These are phyloP conservation scores for Rhogogaster chlorosoma DNA, from an alignment of 2,888 invertebrate genomes.

Conservation along the genomic window DNA sequence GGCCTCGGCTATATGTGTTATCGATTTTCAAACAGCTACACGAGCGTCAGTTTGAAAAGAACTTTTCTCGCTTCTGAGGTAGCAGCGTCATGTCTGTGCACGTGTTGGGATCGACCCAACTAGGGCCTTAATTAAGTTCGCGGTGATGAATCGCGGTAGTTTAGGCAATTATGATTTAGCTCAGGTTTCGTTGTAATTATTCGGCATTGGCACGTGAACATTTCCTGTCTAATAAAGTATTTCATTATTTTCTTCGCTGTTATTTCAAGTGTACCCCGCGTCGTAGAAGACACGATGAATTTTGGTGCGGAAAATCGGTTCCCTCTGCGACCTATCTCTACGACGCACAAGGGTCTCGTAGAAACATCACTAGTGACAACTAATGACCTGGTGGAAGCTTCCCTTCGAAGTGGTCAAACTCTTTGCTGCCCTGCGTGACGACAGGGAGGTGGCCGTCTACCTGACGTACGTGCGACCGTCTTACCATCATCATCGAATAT, in stretches of 20 bases:
- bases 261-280: slow-evolving; percentile 20
- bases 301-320: slow-evolving; percentile 33
- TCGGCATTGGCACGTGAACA: not conserved
- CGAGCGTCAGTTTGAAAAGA: not conserved
- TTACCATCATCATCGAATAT: slow-evolving; percentile 21
- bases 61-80: not conserved
- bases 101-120: slow-evolving; percentile 12
- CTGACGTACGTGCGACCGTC: slow-evolving; percentile 48
- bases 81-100: not conserved
- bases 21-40: not conserved
- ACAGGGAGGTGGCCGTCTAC: slow-evolving; percentile 47
- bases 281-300: slow-evolving; percentile 46
- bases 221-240: not conserved
- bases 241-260: not conserved
- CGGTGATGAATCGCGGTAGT: slow-evolving; percentile 1
- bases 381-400: slow-evolving; percentile 43
- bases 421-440: slow-evolving; percentile 50
- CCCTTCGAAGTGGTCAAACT: slow-evolving; percentile 42
- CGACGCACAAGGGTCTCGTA: slow-evolving; percentile 22
- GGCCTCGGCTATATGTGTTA: not conserved
- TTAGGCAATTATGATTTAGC: not conserved
- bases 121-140: slow-evolving; percentile 4
- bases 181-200: not conserved
- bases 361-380: slow-evolving; percentile 44
- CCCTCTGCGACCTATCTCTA: slow-evolving; percentile 14